These are phyloP conservation scores for Aphrocallistes beatrix DNA, from an alignment of 37 sponge, comb jelly and placozoan species.

Conservation along the genomic window DNA sequence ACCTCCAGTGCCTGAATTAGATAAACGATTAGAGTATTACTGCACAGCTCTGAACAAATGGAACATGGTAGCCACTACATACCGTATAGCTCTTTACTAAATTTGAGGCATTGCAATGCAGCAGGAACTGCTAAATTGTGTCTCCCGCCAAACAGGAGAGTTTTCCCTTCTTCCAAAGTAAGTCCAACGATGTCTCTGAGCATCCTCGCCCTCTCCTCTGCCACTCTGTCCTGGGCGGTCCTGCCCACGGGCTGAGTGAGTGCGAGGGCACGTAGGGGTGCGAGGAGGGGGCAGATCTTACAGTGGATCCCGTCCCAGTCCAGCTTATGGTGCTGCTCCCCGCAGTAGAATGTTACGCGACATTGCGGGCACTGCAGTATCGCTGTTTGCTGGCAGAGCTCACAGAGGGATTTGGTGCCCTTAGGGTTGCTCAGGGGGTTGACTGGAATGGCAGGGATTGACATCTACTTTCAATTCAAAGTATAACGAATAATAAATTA, in stretches of 20 bases:
- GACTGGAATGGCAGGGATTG: background rate
- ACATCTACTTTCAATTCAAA: background rate
- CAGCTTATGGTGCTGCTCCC: background rate
- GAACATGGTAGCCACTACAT: too few relatives aligned
- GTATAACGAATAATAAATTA: background rate
- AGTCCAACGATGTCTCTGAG: background rate
- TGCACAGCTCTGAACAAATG: background rate
- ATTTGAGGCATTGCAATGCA: background rate
- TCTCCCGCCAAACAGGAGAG: background rate
- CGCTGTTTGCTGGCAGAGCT: background rate
- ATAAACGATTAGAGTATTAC: background rate
- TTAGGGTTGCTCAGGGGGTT: constrained; percentile 9
- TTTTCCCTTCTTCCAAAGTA: background rate
- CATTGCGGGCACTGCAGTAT: background rate
- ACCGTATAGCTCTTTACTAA: background rate
- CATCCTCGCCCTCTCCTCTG: background rate
- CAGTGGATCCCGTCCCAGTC: background rate
- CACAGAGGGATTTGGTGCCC: constrained; percentile 9
- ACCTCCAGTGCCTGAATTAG: background rate
- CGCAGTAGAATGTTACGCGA: background rate
- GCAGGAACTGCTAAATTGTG: background rate
- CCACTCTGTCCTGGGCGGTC: background rate
- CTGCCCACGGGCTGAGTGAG: background rate
- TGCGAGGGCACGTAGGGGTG: background rate
- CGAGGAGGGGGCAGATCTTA: background rate